Base-by-base conservation (phyloP, 2,797 vertebrate species). In the Onychomys arenicola region DNA sequence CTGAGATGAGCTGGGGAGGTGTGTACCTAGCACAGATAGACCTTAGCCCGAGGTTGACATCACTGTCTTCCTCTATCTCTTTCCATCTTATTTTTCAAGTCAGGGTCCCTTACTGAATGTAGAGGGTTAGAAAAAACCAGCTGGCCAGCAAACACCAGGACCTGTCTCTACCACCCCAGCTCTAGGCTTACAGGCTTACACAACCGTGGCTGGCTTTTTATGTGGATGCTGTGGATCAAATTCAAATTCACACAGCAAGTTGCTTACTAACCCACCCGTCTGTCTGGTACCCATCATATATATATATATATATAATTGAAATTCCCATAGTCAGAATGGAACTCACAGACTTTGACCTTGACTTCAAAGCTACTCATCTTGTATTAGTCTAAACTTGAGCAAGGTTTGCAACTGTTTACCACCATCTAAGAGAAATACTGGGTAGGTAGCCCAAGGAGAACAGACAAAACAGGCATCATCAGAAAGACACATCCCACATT, bases 261-360 rank as follows among this genome's bases (percentile, higher is more conserved):
- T 19, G 49, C 73, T 57, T 87, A 17, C 85, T 40, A 34, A 57
- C 27, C n/a, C 34, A 34, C 37, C 52, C 37, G 43, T 88, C 52
- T 87, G 49, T 59, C 52, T 57, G n/a, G 55, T 40, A 27, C 16
- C 52, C 52, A 29, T 75, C 37, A 76, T 9, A 9, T 78, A 73
- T 95, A 82, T 52, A n/a, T n/a, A n/a, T 93, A 0, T 59, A 65
- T 32, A 46, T n/a, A 43, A 27, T 27, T 89, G 57, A 43, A 90
- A 82, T 96, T 81, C n/a, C 40, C 32, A 69, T 65, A 71, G 43
- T 82, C 59, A 80, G n/a, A 27, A 81, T 84, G 17, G 46, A 84
- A 82, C 61, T 73, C 2, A 29, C 1, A 75, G 57, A 25, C 71
- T 63, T 91, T 82, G 80, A 88, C 77, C 25, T 80, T 63, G 83